Conservation (phyloP, 2,113 vertebrate species). For the Rynchops niger region DNA sequence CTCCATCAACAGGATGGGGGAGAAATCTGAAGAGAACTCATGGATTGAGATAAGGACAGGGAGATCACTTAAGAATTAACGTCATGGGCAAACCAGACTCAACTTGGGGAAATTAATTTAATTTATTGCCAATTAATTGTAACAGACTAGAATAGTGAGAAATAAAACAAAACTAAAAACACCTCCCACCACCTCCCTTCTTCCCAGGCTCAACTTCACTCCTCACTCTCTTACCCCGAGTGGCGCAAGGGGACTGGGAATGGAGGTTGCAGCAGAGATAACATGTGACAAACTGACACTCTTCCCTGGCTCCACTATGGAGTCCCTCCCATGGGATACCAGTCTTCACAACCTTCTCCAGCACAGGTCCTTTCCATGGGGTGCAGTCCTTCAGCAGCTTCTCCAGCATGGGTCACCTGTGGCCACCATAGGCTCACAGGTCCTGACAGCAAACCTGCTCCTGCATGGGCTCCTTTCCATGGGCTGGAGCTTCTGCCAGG, state of each 20-base stretch:
- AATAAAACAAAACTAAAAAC: neutral
- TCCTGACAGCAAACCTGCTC: neutral
- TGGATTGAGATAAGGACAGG: neutral
- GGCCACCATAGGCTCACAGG: neutral
- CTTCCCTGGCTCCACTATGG: neutral
- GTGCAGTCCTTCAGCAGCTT: neutral
- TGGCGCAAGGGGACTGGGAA: neutral
- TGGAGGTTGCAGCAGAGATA: neutral
- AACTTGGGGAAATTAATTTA: neutral
- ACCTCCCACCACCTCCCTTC: neutral
- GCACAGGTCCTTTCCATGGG: neutral
- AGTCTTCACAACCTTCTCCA: neutral
- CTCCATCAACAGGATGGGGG: neutral
- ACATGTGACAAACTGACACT: rapidly evolving
- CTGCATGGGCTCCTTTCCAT: neutral
- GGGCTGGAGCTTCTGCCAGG: neutral
- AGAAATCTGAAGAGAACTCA: neutral
- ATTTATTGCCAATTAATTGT: neutral
- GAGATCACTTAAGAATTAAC: neutral
- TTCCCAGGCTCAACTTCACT: neutral
- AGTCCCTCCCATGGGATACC: neutral
- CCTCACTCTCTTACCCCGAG: neutral
- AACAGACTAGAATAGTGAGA: neutral
- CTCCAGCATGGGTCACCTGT: neutral
- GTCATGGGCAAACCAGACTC: neutral